These are phyloP conservation scores for Hylyphantes graminicola DNA, from an alignment of 1,140 invertebrate species.

Conservation along the genomic window DNA sequence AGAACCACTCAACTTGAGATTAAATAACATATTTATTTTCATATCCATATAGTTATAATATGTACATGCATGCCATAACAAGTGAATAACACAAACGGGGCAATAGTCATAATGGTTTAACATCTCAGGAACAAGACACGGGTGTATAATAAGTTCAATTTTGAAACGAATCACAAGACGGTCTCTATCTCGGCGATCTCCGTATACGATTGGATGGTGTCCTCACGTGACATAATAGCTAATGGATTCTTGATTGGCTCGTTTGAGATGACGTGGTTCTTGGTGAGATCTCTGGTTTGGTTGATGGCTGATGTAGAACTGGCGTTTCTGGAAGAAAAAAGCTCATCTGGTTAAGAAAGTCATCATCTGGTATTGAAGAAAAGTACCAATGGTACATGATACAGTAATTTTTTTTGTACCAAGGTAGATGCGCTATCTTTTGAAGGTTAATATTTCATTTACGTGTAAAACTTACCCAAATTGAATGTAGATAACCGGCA, in stretches of 20 bases:
- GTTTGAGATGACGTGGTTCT: constrained; percentile 47
- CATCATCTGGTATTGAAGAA: too few species aligned
- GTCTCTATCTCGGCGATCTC: constrained; percentile 60
- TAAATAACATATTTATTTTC: constrained; percentile 58
- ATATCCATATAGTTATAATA: constrained; percentile 31
- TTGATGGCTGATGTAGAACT: constrained; percentile 16
- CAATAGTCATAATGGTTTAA: neutral
- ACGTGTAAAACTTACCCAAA: too few species aligned
- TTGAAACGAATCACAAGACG: constrained; percentile 58
- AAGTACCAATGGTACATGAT: too few species aligned
- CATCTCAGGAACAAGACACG: constrained; percentile 11
- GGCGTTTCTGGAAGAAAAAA: neutral
- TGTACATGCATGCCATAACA: constrained; percentile 61
- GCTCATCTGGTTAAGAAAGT: neutral
- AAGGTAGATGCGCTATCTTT: too few species aligned
- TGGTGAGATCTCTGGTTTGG: constrained; percentile 52
- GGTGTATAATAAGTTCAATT: constrained; percentile 12
- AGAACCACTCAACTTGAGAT: constrained; percentile 25
- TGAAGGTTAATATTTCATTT: too few species aligned
- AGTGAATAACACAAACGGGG: constrained; percentile 38
- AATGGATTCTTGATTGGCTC: constrained; percentile 50
- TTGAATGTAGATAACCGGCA: too few species aligned
- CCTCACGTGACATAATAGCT: constrained; percentile 25
- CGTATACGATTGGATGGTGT: constrained; percentile 32
- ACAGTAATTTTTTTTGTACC: too few species aligned